Base-by-base conservation (phyloP, 2,888 invertebrate genomes). In the Actias luna region DNA sequence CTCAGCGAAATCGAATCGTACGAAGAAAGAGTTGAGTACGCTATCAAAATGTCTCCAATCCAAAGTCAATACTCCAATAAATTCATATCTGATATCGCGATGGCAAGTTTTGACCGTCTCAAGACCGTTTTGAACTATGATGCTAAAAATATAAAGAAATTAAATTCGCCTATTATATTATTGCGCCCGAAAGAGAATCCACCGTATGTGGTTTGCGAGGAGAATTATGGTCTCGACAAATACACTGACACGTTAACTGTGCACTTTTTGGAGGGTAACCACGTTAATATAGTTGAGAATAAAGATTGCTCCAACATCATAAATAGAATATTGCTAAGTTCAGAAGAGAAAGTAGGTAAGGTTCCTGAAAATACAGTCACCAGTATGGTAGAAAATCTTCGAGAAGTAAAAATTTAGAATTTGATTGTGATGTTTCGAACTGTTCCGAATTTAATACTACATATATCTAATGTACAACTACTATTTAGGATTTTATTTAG, bases 221-320 rank as follows among this genome's bases (percentile, higher is more conserved):
- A 95, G 35, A 95, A 96, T 76, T 96, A 96, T 72, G 94, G 94
- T 22, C 80, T 96, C 0, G 93, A 94, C 0, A 92, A 93, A 79
- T 80, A 93, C 29, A 94, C 95, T 0, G 92, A 92, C 0, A 89
- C 89, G 2, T 93, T 96, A 0, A 92, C 93, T 0, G 87, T 96
- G 0, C 93, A 94, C 72, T 93, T 92, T 58, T 87, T 96, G n/a
- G 95, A 96, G 74, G 97, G 96, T 12, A 95, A 95, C 77, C 97
- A 97, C 74, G 80, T 93, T 0, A 94, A 94, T 50, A 95, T 97
- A 73, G 77, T 96, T 69, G 94, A 96, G 16, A 95, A 95, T 73
- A 89, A 93, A 59, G 94, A 94, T 69, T 86, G 95, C 59, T 93
- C 95, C 0, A 93, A 95, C 70, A 92, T 95, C 36, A 94, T 96